phyloP scores from a whole-genome alignment of 2,797 vertebrate species.

The Tolypeutes matacus region DNA sequence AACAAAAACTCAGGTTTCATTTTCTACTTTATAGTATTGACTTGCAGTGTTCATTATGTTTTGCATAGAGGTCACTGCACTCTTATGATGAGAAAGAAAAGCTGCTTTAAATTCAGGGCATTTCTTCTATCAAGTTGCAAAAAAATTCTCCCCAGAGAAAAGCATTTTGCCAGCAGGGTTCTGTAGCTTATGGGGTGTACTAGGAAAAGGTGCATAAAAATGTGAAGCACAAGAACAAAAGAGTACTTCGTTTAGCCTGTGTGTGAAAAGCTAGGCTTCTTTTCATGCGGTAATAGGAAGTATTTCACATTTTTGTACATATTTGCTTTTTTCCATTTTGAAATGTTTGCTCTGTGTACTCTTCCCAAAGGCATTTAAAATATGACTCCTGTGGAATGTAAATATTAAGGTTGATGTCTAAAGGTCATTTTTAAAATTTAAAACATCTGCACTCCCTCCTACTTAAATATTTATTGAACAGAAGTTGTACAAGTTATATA shows the following conservation, averaged over 20 bases:
- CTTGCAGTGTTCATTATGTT: slow-evolving; percentile 69
- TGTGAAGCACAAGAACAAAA: slow-evolving; percentile 54
- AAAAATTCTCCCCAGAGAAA: slow-evolving; percentile 49
- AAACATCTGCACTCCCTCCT: slow-evolving; percentile 67
- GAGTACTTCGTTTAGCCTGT: slow-evolving; percentile 39
- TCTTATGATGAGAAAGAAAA: slow-evolving; percentile 68
- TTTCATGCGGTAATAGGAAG: slow-evolving; percentile 20
- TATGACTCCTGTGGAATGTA: slow-evolving; percentile 78
- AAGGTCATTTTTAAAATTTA: slow-evolving; percentile 83
- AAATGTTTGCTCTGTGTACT: slow-evolving; percentile 72
- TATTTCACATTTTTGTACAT: slow-evolving; percentile 63
- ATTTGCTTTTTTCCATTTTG: slow-evolving; percentile 63
- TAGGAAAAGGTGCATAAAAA: slow-evolving; percentile 56
- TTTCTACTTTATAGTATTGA: slow-evolving; percentile 40
- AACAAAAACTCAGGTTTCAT: slow-evolving; percentile 47
- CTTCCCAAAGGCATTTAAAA: slow-evolving; percentile 73
- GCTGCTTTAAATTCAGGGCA: slow-evolving; percentile 71
- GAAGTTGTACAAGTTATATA: slow-evolving; percentile 60
- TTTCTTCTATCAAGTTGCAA: slow-evolving; percentile 74
- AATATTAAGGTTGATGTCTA: slow-evolving; percentile 79
- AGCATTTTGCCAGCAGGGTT: slow-evolving; percentile 68
- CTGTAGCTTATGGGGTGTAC: not conserved
- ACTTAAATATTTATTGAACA: slow-evolving; percentile 80
- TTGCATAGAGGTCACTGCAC: slow-evolving; percentile 74
- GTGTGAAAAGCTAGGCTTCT: slow-evolving; percentile 49